Base-by-base conservation (phyloP, 2,888 invertebrate species). In the Lithodes maja region DNA sequence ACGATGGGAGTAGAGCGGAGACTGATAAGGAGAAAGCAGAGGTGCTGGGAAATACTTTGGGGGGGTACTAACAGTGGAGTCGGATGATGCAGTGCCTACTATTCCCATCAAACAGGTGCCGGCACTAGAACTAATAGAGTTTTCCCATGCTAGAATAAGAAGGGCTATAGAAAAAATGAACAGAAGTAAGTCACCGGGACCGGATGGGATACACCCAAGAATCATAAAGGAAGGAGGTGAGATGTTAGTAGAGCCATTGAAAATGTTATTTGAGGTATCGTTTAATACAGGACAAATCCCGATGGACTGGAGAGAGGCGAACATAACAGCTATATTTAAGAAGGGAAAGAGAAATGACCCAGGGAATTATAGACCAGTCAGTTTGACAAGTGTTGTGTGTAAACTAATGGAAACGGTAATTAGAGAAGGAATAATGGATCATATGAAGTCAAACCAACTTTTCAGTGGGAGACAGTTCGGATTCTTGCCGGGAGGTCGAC, bases 11-110 rank as follows among this genome's bases (percentile, higher is more conserved):
- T 3, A 71, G 17, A n/a, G 33, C 74, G 5, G 33, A 74, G n/a
- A 74, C 74, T 17, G 74, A 74, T n/a, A 74, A 74, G n/a, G 74
- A 74, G 33, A 74, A 74, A 33, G 71, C 3, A 12, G 71, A 71
- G 3, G 71, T 71, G 17, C 15, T 17, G 74, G 17, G 5, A 74
- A 74, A 12, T 33, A 74, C 3, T 74, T 74, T 15, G 33, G n/a
- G 3, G n/a, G 33, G 5, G 74, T 74, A 74, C 33, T 2, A 5
- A 74, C 3, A 15, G 74, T 17, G 74, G 74, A 74, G 74, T 5
- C 7, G 74, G n/a, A 17, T n/a, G n/a, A n/a, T n/a, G n/a, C n/a
- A n/a, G n/a, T n/a, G n/a, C n/a, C n/a, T n/a, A n/a, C n/a, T n/a
- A 15, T 1, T 5, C 7, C 12, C n/a, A 2, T 74, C 3, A 74